Evolutionary conservation across 2,113 vertebrate species (phyloP), one percentile per base, ranked within the genome.

Genomic region (Dryoscopus gambensis): DNA sequence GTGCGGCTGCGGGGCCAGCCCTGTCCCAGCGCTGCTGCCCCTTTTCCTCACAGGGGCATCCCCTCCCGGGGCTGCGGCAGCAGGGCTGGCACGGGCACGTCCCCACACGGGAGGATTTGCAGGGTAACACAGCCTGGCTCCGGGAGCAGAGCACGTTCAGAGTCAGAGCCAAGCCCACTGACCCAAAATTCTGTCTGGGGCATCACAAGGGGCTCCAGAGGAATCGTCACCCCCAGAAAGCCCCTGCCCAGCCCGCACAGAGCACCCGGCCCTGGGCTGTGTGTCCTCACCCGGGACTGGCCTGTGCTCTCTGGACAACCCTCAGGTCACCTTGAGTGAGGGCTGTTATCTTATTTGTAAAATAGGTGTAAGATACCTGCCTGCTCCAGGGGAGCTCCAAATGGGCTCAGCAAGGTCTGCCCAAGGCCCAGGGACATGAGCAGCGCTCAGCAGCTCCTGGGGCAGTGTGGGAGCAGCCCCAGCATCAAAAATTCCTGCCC

Each of bases 261-360:
- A 67, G 42, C 70, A 9, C 4, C 15, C 2, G 47, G 7, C 6
- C 3, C 30, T 0, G 78, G 37, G 79, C 70, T 73, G 31, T 8
- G 42, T 49, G 59, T 27, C 67, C 87, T 42, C n/a, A 2, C 50
- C 78, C 7, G 70, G 53, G 70, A 6, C 83, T 17, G 86, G 20
- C 37, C 3, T 0, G 8, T 0, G 25, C 80, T 87, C 55, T 23
- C 57, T 14, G 35, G 91, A 57, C 64, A 65, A 4, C 31, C 65
- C 94, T 44, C 27, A 1, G 2, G 18, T 92, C 90, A 88, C 93
- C 95, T 96, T 96, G 93, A 84, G 75, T 95, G 11, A 42, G 82
- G 55, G 63, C 92, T 84, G 67, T 95, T 93, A 94, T 94, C 95
- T 84, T 91, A 25, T 75, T 95, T 86, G 88, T 64, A 23, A 88